Conservation (phyloP, 2,797 vertebrate species). For the Avahi laniger region DNA sequence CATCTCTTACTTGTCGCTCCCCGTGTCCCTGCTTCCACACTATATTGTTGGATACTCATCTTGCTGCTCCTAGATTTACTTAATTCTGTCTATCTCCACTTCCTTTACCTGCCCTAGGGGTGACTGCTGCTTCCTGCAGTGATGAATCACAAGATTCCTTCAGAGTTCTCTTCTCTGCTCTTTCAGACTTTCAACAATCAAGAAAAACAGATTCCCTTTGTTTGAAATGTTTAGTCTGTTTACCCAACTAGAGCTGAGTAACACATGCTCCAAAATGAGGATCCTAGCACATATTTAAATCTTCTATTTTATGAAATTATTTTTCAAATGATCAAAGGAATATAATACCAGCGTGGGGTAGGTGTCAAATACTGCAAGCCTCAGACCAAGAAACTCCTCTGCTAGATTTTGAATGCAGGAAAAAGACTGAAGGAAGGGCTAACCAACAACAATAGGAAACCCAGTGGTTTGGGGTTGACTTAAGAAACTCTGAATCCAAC, state of each 20-base stretch:
- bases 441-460: neutral
- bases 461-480: neutral
- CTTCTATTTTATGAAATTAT: neutral
- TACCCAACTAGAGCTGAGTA: neutral
- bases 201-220: neutral
- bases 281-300: neutral
- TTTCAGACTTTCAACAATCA: neutral
- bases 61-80: neutral
- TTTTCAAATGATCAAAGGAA: neutral
- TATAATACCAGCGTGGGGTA: neutral
- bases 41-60: neutral
- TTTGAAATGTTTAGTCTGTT: neutral
- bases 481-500: neutral
- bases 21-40: fast-evolving
- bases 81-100: neutral
- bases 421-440: neutral
- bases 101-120: neutral
- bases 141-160: neutral
- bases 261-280: neutral
- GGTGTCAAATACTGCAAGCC: neutral
- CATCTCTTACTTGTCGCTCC: fast-evolving
- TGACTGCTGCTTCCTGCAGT: neutral
- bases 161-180: neutral
- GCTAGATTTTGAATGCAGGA: neutral
- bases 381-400: neutral